Conservation (phyloP, 2,888 invertebrate genomes). For the Drosophila prostipennis region DNA sequence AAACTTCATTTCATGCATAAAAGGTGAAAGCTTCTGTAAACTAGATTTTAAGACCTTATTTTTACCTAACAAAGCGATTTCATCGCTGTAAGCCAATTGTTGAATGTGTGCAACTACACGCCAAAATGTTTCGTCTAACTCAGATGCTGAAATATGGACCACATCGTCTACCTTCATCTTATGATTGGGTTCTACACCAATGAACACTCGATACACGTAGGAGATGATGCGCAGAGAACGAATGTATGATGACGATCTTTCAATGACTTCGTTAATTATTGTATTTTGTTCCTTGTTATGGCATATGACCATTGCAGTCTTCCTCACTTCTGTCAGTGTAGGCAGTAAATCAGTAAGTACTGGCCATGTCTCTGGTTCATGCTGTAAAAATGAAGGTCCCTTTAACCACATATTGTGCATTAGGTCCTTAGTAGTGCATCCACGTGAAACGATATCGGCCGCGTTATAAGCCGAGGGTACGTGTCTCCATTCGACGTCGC, state of each 20-base stretch:
- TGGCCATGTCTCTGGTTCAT: no score
- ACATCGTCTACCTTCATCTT: background rate
- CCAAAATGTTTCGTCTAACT: no score
- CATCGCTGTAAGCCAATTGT: background rate
- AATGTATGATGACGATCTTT: background rate
- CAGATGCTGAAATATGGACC: background rate
- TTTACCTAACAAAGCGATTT: background rate
- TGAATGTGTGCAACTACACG: no score
- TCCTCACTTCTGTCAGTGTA: background rate
- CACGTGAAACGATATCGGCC: background rate
- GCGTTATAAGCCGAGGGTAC: no score
- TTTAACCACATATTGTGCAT: slow-evolving; percentile 1
- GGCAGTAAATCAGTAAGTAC: no score
- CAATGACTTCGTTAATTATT: background rate
- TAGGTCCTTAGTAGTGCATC: background rate
- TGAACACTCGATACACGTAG: background rate
- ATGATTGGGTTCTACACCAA: background rate
- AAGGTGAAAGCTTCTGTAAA: background rate
- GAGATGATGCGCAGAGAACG: background rate
- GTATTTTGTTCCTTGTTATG: background rate
- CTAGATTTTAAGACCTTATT: background rate
- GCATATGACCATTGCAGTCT: background rate
- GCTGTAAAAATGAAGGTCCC: no score
- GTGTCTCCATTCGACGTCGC: background rate
- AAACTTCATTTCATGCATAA: background rate